Base-by-base conservation (phyloP, 2,113 vertebrate species). In the Clinocottus analis region DNA sequence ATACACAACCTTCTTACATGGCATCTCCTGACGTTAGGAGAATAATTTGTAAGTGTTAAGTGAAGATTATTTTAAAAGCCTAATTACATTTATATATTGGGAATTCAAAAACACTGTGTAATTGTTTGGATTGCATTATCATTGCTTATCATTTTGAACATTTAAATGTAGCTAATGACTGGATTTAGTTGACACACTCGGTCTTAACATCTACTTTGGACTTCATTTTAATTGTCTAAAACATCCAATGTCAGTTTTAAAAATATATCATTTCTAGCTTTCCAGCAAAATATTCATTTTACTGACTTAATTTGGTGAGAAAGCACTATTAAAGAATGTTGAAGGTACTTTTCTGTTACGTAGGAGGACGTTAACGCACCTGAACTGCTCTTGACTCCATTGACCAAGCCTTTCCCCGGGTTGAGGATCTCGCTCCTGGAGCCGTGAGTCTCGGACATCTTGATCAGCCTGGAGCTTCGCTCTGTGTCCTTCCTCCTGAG, bases 301-400 rank as follows among this genome's bases (percentile, higher is more conserved):
- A 45, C 25, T 56, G n/a, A 39, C 37, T 27, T 12, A 35, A 13
- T 21, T 27, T 62, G 9, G 7, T 33, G 10, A 19, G 37, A 45
- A 17, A 14, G 14, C 43, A 45, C 7, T 23, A 65, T 49, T 2
- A 66, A 29, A 59, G 7, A 39, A 14, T 35, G 39, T 64, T 16
- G 47, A 10, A 21, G 13, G n/a, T 14, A 60, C 6, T 8, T 41
- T 10, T 3, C n/a, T 60, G 7, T 23, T 19, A 3, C 17, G 2
- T 39, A 3, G 23, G 21, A 62, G 25, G 19, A 31, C 13, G 7
- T 31, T 12, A 68, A 87, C 90, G 89, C 92, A 99, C 97, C 96
- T 1, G 95, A 86, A 87, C 91, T 96, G 86, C 93, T 91, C 92
- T 97, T 99, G 86, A 97, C 84, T 58, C 97, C 96, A n/a, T 96